phyloP scores from a whole-genome alignment of 2,888 invertebrate genomes.

The Congeria kusceri region DNA sequence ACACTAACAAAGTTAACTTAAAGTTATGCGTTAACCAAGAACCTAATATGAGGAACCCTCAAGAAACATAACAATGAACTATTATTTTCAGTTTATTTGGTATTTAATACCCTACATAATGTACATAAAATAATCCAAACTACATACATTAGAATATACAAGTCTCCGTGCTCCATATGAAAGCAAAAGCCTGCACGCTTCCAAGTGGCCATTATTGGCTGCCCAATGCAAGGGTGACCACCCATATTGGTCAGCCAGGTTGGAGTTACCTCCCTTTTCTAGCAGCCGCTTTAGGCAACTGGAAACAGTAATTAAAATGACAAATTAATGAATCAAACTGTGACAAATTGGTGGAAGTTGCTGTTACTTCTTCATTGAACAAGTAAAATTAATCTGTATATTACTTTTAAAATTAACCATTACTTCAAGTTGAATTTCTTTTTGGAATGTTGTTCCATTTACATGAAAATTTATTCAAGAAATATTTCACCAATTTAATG shows the following conservation, averaged over 20 bases:
- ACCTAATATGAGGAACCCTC: neutral
- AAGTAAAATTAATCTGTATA: too few species aligned
- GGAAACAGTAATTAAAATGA: constrained; percentile 12
- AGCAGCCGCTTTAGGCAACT: constrained; percentile 79
- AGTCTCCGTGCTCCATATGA: constrained; percentile 77
- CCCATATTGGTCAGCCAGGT: constrained; percentile 69
- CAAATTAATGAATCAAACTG: too few species aligned
- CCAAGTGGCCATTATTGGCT: constrained; percentile 75
- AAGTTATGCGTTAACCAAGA: neutral
- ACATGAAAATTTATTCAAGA: too few species aligned
- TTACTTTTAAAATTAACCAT: too few species aligned
- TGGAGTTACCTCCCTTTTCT: constrained; percentile 74
- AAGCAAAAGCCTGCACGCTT: constrained; percentile 77
- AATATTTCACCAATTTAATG: too few species aligned
- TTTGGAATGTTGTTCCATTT: too few species aligned
- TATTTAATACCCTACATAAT: too few species aligned
- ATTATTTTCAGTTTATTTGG: neutral
- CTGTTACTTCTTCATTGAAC: too few species aligned
- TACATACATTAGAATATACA: constrained; percentile 72
- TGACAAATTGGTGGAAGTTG: too few species aligned
- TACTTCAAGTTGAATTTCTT: too few species aligned
- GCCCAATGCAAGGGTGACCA: constrained; percentile 82
- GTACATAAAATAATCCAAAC: neutral
- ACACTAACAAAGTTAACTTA: neutral
- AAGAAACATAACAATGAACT: neutral